These are phyloP conservation scores for Harpagus bidentatus DNA, from an alignment of 2,113 vertebrate species.

Conservation along the genomic window DNA sequence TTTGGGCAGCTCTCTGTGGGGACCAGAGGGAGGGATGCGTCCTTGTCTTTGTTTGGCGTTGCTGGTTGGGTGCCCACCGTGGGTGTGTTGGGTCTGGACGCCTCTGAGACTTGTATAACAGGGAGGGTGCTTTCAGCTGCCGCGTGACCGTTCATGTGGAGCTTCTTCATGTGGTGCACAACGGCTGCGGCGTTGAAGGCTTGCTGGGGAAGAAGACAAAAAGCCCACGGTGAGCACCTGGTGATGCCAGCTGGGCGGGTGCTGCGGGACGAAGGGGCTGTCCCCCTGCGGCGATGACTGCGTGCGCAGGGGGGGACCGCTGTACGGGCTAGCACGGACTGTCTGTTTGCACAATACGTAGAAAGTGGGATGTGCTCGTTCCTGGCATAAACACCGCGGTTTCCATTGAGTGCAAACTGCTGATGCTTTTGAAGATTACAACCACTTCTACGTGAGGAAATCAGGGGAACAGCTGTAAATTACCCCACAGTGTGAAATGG, in stretches of 20 bases:
- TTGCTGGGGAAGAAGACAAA: slow-evolving; percentile 74
- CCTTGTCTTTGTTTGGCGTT: not conserved
- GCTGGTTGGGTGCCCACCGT: not conserved
- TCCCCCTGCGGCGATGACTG: accelerated
- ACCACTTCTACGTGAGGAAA: not conserved
- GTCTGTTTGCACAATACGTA: accelerated
- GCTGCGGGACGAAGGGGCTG: accelerated
- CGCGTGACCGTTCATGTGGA: slow-evolving; percentile 76
- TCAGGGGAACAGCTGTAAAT: not conserved
- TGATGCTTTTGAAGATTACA: not conserved
- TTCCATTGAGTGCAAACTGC: not conserved
- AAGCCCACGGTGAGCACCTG: not conserved
- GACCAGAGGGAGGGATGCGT: not conserved
- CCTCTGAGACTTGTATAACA: not conserved
- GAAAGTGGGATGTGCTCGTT: accelerated
- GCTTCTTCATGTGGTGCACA: slow-evolving; percentile 88
- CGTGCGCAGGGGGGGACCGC: accelerated
- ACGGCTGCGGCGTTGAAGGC: slow-evolving; percentile 84
- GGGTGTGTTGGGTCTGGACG: slow-evolving; percentile 21
- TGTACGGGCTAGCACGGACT: accelerated
- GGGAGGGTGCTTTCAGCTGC: slow-evolving; percentile 24
- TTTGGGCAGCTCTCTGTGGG: not conserved
- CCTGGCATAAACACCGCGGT: accelerated
- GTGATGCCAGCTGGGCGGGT: not conserved
- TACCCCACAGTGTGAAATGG: not conserved